Percentiles rank a stretch among this genome's conserved stretches.
Conservation (phyloP, 2,113 vertebrate genomes). For the Otocyon megalotis region DNA sequence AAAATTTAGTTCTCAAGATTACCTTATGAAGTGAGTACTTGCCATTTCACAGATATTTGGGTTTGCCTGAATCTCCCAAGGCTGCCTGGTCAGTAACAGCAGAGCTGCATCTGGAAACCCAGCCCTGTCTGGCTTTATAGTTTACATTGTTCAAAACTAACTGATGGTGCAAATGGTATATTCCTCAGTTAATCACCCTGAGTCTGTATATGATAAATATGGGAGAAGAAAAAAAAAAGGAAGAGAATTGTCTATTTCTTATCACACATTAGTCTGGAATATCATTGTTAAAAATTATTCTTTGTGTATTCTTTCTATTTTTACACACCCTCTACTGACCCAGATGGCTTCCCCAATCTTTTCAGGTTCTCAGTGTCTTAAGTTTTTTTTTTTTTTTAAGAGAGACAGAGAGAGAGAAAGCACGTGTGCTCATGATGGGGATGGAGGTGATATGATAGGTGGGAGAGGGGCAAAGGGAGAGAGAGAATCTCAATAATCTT, state of each 20-base stretch:
- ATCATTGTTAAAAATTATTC: neutral
- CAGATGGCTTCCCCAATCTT: neutral
- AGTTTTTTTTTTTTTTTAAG: too few species aligned
- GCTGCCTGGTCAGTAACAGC: neutral
- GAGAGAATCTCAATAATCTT: too few species aligned
- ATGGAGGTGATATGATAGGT: too few species aligned
- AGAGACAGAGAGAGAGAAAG: too few species aligned
- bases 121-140: neutral
- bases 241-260: neutral
- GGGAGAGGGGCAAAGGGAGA: too few species aligned
- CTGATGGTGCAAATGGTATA: neutral
- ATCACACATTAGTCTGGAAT: neutral
- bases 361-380: neutral
- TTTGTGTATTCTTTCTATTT: neutral
- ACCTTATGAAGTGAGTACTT: neutral
- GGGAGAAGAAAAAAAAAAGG: neutral
- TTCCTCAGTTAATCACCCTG: neutral
- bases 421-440: too few species aligned
- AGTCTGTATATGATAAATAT: neutral
- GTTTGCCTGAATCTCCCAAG: neutral
- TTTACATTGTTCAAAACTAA: neutral
- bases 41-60: neutral
- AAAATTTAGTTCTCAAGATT: slow-evolving; percentile 5
- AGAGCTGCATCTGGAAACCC: neutral
- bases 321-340: neutral